Conservation (phyloP, 2,888 invertebrate genomes). For the Cantharis lateralis region DNA sequence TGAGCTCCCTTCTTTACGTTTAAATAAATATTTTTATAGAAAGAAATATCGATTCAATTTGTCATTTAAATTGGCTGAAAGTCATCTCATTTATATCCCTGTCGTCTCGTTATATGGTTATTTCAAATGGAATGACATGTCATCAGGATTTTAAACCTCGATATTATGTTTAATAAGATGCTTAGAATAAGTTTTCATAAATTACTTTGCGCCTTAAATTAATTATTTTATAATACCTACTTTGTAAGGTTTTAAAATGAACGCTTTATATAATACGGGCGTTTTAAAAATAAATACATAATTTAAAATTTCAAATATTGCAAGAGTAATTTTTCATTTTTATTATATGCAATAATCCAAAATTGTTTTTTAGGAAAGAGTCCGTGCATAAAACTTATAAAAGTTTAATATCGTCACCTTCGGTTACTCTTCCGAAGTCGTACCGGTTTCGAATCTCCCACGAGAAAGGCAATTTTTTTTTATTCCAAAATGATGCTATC, state of each 20-base stretch:
- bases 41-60: constrained; percentile 58
- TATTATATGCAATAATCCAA: background rate
- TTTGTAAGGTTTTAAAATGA: background rate
- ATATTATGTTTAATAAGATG: constrained; percentile 51
- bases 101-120: constrained; percentile 57
- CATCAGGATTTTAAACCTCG: constrained; percentile 51
- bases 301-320: background rate
- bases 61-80: constrained; percentile 58
- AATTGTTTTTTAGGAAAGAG: background rate
- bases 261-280: background rate
- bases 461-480: background rate
- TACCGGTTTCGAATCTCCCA: background rate
- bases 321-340: background rate
- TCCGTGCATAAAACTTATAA: background rate
- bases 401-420: background rate
- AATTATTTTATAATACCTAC: constrained; percentile 7
- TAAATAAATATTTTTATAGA: constrained; percentile 58
- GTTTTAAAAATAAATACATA: background rate
- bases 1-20: constrained; percentile 35
- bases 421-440: background rate
- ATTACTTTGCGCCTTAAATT: constrained; percentile 25
- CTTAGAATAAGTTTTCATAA: constrained; percentile 46
- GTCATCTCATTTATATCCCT: constrained; percentile 56
- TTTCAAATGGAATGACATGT: constrained; percentile 50
- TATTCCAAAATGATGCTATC: background rate